Percentiles rank a stretch among this genome's conserved stretches.
These are phyloP conservation scores for Lagorchestes hirsutus DNA, from an alignment of 2,797 vertebrate species.

Conservation along the genomic window DNA sequence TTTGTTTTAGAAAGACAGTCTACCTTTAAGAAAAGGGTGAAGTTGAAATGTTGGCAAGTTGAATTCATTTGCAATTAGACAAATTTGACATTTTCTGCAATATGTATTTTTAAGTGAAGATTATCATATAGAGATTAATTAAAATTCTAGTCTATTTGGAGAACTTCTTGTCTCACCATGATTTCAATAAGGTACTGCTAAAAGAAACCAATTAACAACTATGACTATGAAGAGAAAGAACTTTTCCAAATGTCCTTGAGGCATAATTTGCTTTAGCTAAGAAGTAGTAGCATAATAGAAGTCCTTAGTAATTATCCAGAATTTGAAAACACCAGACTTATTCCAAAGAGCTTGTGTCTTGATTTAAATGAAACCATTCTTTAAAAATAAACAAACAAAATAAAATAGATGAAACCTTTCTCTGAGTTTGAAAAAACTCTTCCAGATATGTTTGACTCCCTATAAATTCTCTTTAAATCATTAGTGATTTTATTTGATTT, in stretches of 20 bases:
- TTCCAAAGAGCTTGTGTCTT: background rate
- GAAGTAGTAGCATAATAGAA: conserved; percentile 38
- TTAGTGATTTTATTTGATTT: background rate
- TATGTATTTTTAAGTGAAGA: background rate
- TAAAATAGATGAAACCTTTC: background rate
- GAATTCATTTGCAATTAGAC: conserved; percentile 10
- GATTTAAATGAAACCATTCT: conserved; percentile 30
- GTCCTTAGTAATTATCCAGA: background rate
- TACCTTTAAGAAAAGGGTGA: background rate
- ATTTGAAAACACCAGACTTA: background rate
- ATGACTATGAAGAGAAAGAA: conserved; percentile 56
- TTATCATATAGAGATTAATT: background rate
- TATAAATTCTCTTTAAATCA: background rate
- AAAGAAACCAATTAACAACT: conserved; percentile 60
- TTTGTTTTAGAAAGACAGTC: background rate
- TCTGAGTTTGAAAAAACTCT: conserved; percentile 34
- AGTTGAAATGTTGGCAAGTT: background rate
- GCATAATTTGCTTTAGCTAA: conserved; percentile 51
- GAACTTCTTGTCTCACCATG: background rate
- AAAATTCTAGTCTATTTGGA: conserved; percentile 40
- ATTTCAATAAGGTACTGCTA: conserved; percentile 70
- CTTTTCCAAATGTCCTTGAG: conserved; percentile 66
- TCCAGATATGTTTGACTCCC: background rate
- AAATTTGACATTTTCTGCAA: background rate
- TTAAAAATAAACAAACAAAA: background rate